Percentiles rank a stretch among this genome's conserved stretches.
Conservation (phyloP, 2,888 invertebrate genomes). For the Helicoverpa assulta region DNA sequence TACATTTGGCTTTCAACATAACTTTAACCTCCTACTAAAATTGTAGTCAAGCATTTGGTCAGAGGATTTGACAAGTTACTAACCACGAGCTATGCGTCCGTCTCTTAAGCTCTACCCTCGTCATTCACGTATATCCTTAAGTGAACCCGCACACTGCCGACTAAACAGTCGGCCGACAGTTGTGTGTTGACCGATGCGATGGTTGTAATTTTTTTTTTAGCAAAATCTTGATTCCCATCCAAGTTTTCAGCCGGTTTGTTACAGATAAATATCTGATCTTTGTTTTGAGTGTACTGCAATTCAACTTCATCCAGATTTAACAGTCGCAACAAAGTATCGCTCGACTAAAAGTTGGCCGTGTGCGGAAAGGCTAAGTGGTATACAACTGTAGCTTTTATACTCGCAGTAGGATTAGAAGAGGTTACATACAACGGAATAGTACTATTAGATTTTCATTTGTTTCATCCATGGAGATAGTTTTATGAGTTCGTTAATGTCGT, state of each 20-base stretch:
- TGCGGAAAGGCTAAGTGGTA: background rate
- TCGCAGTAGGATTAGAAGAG: constrained; percentile 17
- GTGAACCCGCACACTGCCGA: background rate
- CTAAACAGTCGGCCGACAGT: no score
- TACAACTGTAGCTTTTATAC: constrained; percentile 13
- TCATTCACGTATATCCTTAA: constrained; percentile 38
- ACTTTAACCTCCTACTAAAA: background rate
- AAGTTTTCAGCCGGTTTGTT: no score
- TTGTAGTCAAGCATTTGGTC: constrained; percentile 29
- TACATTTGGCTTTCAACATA: no score
- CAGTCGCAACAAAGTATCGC: no score
- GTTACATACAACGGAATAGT: background rate
- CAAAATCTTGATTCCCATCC: no score
- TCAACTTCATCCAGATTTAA: no score
- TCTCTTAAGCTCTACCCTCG: constrained; percentile 37
- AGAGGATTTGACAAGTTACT: constrained; percentile 46
- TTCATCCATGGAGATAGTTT: background rate
- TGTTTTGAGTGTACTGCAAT: no score
- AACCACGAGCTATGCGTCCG: constrained; percentile 30
- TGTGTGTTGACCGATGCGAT: no score
- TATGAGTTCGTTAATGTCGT: no score
- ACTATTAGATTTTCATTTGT: constrained; percentile 25
- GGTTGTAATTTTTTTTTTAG: no score
- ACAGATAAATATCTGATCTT: no score
- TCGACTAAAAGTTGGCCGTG: no score